Conservation (phyloP, 2,797 vertebrate species). For the Pitangus sulphuratus region DNA sequence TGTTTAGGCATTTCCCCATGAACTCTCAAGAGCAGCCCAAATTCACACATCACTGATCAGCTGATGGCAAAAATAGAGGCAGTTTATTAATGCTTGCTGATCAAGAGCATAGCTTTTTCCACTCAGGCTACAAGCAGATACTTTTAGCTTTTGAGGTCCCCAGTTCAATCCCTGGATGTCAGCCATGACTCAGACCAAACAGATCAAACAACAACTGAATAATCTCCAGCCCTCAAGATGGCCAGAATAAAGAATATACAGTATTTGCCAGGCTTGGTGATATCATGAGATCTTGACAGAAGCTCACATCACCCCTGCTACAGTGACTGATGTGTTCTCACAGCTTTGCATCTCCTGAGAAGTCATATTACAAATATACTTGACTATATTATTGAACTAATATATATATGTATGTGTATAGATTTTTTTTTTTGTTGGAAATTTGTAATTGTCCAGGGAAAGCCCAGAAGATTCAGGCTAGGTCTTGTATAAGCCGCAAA, state of each 20-base stretch:
- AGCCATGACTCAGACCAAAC: constrained; percentile 5
- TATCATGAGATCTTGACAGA: background rate
- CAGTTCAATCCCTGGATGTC: constrained; percentile 7
- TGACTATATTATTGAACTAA: background rate
- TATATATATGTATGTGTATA: fast-evolving
- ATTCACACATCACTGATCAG: constrained; percentile 49
- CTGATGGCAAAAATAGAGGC: constrained; percentile 30
- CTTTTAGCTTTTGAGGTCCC: constrained; percentile 1
- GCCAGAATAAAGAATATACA: background rate
- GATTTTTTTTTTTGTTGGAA: background rate
- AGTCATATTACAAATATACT: background rate
- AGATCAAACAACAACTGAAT: background rate
- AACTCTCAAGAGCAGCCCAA: constrained; percentile 27
- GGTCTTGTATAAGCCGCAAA: background rate
- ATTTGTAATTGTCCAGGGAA: background rate
- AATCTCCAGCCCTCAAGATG: background rate
- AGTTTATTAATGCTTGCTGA: constrained; percentile 44
- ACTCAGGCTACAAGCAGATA: background rate
- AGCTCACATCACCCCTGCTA: background rate
- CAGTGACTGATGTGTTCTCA: background rate
- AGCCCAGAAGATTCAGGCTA: background rate
- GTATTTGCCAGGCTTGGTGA: background rate
- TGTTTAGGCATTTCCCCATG: constrained; percentile 33
- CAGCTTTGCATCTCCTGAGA: background rate
- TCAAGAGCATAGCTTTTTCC: constrained; percentile 59